Base-by-base conservation (phyloP, 2,113 vertebrate species). In the Scolopax mira region DNA sequence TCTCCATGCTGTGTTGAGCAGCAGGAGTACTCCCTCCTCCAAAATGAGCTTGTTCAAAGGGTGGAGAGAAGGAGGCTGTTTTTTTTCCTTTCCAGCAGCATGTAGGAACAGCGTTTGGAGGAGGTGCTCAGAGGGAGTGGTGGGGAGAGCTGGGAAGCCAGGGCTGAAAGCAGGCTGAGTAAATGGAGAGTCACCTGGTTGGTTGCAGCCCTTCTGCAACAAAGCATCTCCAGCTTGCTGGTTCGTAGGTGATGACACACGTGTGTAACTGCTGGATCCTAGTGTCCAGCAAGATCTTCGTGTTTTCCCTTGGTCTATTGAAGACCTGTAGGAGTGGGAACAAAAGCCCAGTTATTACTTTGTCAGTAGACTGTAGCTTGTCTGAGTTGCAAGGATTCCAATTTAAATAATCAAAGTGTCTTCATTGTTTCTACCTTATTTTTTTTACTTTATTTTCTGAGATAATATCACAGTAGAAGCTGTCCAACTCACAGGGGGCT, bases 71-170 rank as follows among this genome's bases (percentile, higher is more conserved):
- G 33, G 23, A 31, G 31, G 46, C 31, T 67, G 62, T 6, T 57
- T 44, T 51, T 66, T 77, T 91, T 65, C 49, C 55, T 73, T 92
- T 69, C 55, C 89, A 89, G 89, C 48, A 92, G 55, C 97, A 12
- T 94, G 98, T 71, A 91, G 19, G 61, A 95, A 91, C 97, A 98
- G 77, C 13, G 11, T 85, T 91, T 74, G 79, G 77, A 48, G 94
- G 94, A 96, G 51, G 51, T 48, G 57, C 81, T 95, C 58, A 11
- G 74, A 70, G 93, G 98, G 97, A 94, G 97, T 69, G 97, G 84
- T 91, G 72, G 86, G 92, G 81, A 91, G 71, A 73, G 93, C 60
- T 14, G 18, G 35, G 84, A 65, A 73, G 19, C 6, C 18, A 70
- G 52, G 44, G n/a, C 62, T 14, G 23, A 90, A 85, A 82, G 83